Evolutionary conservation across 2,113 vertebrate genomes (phyloP).

Genomic region (Laticauda colubrina): DNA sequence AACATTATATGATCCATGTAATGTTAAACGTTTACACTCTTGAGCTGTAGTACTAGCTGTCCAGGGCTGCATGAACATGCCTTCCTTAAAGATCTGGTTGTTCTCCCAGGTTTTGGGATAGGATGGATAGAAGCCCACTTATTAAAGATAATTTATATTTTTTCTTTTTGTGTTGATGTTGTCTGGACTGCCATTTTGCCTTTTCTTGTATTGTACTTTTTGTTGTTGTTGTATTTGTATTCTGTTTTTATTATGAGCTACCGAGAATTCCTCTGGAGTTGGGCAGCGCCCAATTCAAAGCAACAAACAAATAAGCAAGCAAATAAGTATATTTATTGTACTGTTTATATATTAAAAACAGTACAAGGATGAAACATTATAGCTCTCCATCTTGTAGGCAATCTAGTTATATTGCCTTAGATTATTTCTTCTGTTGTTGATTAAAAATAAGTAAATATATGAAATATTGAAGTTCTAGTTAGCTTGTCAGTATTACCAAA

Average conservation of each 20-base stretch:
- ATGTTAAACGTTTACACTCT: background rate
- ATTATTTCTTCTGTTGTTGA: background rate
- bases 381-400: background rate
- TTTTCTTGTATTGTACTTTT: background rate
- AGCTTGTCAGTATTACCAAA: slow-evolving; percentile 29
- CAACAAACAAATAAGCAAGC: background rate
- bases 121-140: background rate
- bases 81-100: background rate
- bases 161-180: background rate
- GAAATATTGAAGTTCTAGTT: background rate
- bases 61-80: background rate
- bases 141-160: background rate
- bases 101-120: background rate
- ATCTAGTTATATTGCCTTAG: background rate
- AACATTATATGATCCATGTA: background rate
- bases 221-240: background rate
- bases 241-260: background rate
- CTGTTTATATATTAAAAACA: background rate
- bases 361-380: background rate
- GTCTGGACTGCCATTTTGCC: background rate
- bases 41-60: background rate
- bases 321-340: background rate
- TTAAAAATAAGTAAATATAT: background rate
- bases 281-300: background rate
- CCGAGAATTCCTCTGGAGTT: background rate